Percentiles rank a stretch among this genome's conserved stretches.
phyloP scores from a whole-genome alignment of 2,888 invertebrate species.

The Tribolium freemani region DNA sequence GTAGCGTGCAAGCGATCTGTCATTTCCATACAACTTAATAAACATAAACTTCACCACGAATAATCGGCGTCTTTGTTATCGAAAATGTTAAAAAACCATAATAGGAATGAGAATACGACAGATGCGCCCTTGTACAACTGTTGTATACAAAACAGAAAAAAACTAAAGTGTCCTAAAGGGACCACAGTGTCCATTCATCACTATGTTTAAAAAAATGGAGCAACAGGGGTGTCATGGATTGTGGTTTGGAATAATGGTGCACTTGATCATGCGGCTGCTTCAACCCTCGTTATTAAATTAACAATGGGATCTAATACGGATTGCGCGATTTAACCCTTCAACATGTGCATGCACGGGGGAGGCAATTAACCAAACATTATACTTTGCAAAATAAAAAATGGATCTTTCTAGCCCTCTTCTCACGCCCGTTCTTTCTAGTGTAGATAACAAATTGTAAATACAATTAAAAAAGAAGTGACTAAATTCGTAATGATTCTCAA shows the following conservation, averaged over 20 bases:
- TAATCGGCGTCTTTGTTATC: conserved; percentile 33
- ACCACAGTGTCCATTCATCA: conserved; percentile 57
- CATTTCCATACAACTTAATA: conserved; percentile 43
- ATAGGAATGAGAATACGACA: conserved; percentile 46
- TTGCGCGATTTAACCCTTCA: conserved; percentile 36
- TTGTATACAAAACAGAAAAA: conserved; percentile 53
- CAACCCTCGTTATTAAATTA: conserved; percentile 35
- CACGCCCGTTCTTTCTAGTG: neutral
- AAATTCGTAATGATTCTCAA: no score
- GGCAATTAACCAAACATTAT: conserved; percentile 11
- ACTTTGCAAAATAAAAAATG: neutral
- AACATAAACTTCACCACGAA: conserved; percentile 36
- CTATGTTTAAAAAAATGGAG: conserved; percentile 53
- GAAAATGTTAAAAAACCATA: conserved; percentile 35
- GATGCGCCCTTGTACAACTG: conserved; percentile 61
- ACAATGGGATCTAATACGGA: conserved; percentile 36
- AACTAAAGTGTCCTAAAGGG: conserved; percentile 52
- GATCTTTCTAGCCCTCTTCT: neutral
- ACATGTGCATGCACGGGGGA: conserved; percentile 24
- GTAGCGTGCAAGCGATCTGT: conserved; percentile 41
- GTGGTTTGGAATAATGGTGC: conserved; percentile 58
- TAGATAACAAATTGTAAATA: conserved; percentile 5
- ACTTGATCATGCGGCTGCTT: conserved; percentile 59
- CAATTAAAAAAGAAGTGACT: no score
- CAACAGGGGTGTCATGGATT: conserved; percentile 50